phyloP scores from a whole-genome alignment of 2,797 vertebrate species.

The Tolypeutes matacus region DNA sequence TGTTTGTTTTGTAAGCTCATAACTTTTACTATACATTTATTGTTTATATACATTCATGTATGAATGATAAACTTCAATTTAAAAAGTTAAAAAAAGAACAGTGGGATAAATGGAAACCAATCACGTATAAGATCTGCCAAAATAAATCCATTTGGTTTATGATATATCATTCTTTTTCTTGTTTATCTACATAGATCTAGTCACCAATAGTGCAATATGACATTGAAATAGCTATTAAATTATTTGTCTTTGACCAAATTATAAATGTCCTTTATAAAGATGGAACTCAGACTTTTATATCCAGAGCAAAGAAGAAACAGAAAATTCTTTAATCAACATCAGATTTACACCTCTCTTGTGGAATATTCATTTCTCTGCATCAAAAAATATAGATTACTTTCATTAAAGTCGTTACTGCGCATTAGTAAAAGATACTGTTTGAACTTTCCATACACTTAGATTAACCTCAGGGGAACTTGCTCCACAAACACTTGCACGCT shows the following conservation, averaged over 20 bases:
- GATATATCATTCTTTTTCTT: background rate
- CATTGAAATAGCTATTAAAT: conserved; percentile 59
- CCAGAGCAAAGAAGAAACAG: conserved; percentile 41
- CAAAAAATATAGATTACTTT: conserved; percentile 58
- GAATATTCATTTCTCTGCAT: conserved; percentile 30
- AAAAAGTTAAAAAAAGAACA: background rate
- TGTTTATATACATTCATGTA: no score
- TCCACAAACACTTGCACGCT: background rate
- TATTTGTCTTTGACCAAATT: conserved; percentile 78
- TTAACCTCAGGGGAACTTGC: background rate
- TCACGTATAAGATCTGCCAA: conserved; percentile 49
- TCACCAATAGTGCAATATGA: background rate
- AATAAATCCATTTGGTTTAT: conserved; percentile 73
- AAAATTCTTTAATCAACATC: conserved; percentile 61
- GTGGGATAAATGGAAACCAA: conserved; percentile 50
- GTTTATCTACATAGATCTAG: conserved; percentile 53
- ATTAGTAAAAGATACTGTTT: conserved; percentile 52
- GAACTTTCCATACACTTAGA: conserved; percentile 2
- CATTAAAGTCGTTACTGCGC: conserved; percentile 64
- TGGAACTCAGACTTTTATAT: conserved; percentile 50
- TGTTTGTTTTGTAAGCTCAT: no score
- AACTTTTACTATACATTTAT: no score
- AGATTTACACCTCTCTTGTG: conserved; percentile 55
- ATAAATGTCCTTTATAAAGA: conserved; percentile 70
- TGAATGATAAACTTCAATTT: no score